Evolutionary conservation across 2,113 vertebrate genomes (phyloP).

Genomic region (Salvator merianae): DNA sequence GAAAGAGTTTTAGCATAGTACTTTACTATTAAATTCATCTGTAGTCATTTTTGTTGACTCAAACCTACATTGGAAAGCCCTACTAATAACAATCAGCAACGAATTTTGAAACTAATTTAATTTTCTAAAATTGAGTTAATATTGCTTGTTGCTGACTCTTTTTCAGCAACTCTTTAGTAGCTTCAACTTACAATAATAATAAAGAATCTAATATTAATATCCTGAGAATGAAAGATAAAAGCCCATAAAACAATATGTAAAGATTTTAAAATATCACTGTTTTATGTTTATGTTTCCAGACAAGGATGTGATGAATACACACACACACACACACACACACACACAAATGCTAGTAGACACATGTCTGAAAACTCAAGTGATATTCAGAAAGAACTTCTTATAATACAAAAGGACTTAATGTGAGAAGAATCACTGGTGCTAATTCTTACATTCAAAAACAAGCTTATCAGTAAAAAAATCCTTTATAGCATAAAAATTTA

Average conservation of each 20-base stretch:
- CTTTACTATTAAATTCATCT: background rate
- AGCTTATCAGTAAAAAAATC: background rate
- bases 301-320: background rate
- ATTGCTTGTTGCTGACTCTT: background rate
- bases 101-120: background rate
- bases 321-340: too few relatives aligned
- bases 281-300: background rate
- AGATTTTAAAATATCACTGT: background rate
- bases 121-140: conserved; percentile 17
- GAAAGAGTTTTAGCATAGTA: background rate
- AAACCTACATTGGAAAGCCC: background rate
- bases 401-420: background rate
- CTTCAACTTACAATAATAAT: background rate
- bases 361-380: background rate
- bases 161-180: background rate
- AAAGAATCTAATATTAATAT: background rate
- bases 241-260: too few relatives aligned
- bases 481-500: background rate
- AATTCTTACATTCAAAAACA: background rate
- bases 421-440: background rate
- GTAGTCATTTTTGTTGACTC: conserved; percentile 27
- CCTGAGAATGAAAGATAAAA: too few relatives aligned
- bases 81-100: conserved; percentile 29
- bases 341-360: too few relatives aligned
- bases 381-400: background rate